Percentiles rank a stretch among this genome's conserved stretches.
Conservation (phyloP, 2,113 vertebrate species). For the Tachysurus fulvidraco region DNA sequence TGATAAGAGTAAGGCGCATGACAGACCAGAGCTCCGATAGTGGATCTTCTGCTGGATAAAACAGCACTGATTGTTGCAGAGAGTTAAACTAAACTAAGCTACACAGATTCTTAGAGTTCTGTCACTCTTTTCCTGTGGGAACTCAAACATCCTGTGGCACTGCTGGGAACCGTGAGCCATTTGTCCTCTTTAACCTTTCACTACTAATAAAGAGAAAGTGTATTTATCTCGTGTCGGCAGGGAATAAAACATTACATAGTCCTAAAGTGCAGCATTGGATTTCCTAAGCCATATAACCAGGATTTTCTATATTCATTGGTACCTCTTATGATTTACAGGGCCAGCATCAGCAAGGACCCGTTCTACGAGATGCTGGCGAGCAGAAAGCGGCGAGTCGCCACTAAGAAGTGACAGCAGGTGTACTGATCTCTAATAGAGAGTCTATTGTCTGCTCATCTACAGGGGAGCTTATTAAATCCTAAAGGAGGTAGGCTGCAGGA, state of each 20-base stretch:
- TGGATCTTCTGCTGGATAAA: constrained; percentile 59
- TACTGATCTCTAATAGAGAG: not conserved
- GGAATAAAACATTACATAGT: not conserved
- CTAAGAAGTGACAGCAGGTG: constrained; percentile 83
- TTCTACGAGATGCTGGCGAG: constrained; percentile 99
- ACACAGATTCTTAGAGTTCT: not conserved
- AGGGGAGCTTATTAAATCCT: not conserved
- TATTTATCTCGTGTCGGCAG: not conserved
- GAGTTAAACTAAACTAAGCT: constrained; percentile 22
- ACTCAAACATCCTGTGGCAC: constrained; percentile 26
- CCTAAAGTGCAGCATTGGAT: not conserved
- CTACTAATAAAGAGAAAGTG: not conserved
- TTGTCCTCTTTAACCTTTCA: not conserved
- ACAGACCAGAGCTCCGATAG: constrained; percentile 51
- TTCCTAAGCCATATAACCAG: not conserved
- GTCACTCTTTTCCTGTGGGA: constrained; percentile 10
- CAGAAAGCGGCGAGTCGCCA: constrained; percentile 93
- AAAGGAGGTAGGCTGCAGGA: not conserved
- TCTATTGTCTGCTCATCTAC: not conserved
- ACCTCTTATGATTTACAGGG: constrained; percentile 72
- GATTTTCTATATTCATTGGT: constrained; percentile 23
- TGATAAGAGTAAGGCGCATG: constrained; percentile 58
- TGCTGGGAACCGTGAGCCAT: constrained; percentile 49
- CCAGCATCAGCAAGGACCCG: constrained; percentile 96
- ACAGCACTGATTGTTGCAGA: constrained; percentile 31